These are phyloP conservation scores for Lemur catta DNA, from an alignment of 2,797 vertebrate genomes.

Conservation along the genomic window DNA sequence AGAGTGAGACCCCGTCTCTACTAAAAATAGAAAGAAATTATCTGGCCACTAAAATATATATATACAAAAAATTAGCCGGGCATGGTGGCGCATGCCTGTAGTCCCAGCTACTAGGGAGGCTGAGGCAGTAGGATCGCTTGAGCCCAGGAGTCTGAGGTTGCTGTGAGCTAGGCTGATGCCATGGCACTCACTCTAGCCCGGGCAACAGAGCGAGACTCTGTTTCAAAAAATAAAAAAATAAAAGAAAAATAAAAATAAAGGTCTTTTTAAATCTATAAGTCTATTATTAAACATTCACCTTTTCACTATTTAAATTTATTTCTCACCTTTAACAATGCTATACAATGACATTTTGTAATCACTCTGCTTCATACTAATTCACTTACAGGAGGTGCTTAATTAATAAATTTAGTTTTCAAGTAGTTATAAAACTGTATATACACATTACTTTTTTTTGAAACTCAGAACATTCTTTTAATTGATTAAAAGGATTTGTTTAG, in stretches of 20 bases:
- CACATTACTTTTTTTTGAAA: neutral
- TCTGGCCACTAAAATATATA: too few relatives aligned
- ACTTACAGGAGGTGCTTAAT: neutral
- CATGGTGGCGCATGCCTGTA: too few relatives aligned
- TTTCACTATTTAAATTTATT: conserved; percentile 5
- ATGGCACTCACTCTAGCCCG: too few relatives aligned
- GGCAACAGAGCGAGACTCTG: too few relatives aligned
- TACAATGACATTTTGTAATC: neutral
- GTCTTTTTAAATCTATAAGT: neutral
- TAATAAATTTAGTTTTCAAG: neutral
- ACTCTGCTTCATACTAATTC: neutral
- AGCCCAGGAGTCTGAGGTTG: too few relatives aligned
- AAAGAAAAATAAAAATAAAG: neutral
- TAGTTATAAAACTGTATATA: neutral
- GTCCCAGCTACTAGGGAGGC: too few relatives aligned
- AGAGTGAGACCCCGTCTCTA: too few relatives aligned
- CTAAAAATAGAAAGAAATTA: too few relatives aligned
- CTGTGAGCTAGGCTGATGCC: too few relatives aligned
- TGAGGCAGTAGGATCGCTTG: too few relatives aligned
- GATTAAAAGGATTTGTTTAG: neutral
- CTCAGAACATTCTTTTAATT: neutral
- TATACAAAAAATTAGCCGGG: too few relatives aligned
- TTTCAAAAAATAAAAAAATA: too few relatives aligned
- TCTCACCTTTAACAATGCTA: neutral
- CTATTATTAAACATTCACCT: neutral